Conservation (phyloP, 2,888 invertebrate genomes). For the Chrysotoxum bicinctum region DNA sequence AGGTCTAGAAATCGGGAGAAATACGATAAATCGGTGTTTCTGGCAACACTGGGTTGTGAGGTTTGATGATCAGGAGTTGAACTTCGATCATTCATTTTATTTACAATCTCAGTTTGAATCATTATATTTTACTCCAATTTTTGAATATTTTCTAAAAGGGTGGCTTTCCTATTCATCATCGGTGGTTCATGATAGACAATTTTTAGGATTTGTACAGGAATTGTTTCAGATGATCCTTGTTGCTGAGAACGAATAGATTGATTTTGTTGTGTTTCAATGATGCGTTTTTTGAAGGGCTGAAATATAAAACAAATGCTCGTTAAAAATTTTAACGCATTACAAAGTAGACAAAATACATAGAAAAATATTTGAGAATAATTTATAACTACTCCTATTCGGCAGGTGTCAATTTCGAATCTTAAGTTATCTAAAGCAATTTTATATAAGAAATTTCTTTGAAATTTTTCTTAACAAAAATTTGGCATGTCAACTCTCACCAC, state of each 20-base stretch:
- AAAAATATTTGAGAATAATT: too few species aligned
- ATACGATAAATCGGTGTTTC: too few species aligned
- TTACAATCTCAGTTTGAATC: neutral
- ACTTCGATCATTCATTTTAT: neutral
- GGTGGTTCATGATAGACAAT: conserved; percentile 24
- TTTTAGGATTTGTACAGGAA: neutral
- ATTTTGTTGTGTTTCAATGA: neutral
- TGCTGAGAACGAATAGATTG: neutral
- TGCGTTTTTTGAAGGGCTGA: conserved; percentile 42
- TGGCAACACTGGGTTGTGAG: too few species aligned
- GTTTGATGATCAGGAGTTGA: neutral
- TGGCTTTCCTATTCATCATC: conserved; percentile 15
- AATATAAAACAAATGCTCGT: neutral
- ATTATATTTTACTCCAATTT: conserved; percentile 6
- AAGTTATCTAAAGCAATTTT: too few species aligned
- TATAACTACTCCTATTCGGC: too few species aligned
- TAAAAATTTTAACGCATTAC: too few species aligned
- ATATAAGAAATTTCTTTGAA: too few species aligned
- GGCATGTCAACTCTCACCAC: too few species aligned
- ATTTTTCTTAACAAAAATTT: too few species aligned
- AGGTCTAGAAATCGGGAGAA: too few species aligned
- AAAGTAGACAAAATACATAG: too few species aligned
- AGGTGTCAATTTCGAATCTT: too few species aligned
- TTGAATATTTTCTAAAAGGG: conserved; percentile 7
- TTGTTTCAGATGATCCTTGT: neutral